Evolutionary conservation across 2,888 invertebrate species (phyloP), one percentile per base, ranked within the genome.

Genomic region (Melinopterus prodromus): DNA sequence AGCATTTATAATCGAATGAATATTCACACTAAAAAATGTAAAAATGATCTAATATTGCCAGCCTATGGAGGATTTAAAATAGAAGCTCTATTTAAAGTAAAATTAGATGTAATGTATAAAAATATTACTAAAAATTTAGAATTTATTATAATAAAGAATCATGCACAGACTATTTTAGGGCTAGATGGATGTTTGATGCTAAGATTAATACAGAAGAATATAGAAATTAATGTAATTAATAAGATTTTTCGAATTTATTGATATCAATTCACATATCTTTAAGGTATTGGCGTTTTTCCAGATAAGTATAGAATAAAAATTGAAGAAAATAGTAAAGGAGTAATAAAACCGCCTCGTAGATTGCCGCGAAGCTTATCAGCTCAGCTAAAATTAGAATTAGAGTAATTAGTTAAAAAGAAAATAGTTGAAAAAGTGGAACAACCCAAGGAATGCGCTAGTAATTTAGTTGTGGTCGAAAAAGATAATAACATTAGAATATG

Each of bases 281-380:
- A 9, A 26, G 71, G 71, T 71, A 71, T 71, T 9, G 71, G 71
- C 4, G 6, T 71, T 15, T 71, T 71, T 5, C 71, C 71, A n/a
- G 71, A 71, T 15, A 2, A 71, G 35, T 71, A 71, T 71, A 16
- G 9, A 6, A 70, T 16, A 70, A 70, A 70, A 6, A 16, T 9
- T 9, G 70, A 70, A 70, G 70, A 26, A 26, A 26, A 26, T 26
- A 26, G 26, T 26, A 26, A 26, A 26, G 26, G 70, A 0, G 12
- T 70, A 70, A 70, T 70, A 70, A 70, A 70, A 70, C 70, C 70
- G 70, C 70, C 70, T 6, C 70, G 70, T 6, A 70, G 70, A 12
- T 9, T 70, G 16, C 70, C 70, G 16, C n/a, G 16, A 16, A 70
- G 9, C 1, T 26, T 26, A 26, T 26, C 26, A 26, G 26, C 26